phyloP scores from a whole-genome alignment of 2,797 vertebrate genomes.

The Echeneis naucrates region DNA sequence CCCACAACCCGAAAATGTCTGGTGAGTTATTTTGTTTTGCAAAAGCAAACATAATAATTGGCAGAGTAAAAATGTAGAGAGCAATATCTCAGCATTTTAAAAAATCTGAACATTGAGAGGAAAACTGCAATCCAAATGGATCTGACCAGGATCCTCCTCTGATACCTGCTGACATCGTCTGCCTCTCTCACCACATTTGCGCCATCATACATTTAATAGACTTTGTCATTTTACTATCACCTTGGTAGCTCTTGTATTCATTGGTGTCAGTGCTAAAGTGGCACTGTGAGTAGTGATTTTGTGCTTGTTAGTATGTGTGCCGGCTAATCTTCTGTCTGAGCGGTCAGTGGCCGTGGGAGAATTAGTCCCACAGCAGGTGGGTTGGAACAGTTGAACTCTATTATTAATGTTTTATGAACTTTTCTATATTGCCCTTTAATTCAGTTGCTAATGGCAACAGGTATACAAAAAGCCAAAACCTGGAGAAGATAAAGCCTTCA shows the following conservation, averaged over 20 bases:
- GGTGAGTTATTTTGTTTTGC: background rate
- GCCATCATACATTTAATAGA: slow-evolving; percentile 4
- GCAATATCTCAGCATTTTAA: too few relatives aligned
- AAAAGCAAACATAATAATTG: background rate
- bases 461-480: slow-evolving; percentile 29
- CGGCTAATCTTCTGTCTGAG: slow-evolving; percentile 17
- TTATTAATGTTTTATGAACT: slow-evolving; percentile 27
- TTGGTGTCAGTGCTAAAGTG: background rate
- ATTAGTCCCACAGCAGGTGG: slow-evolving; percentile 37
- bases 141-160: background rate
- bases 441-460: slow-evolving; percentile 43
- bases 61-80: background rate
- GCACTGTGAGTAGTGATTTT: background rate
- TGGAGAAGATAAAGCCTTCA: background rate
- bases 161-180: background rate
- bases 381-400: slow-evolving; percentile 23
- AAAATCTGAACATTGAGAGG: too few relatives aligned
- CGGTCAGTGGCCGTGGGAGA: slow-evolving; percentile 15
- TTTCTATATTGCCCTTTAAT: slow-evolving; percentile 22
- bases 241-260: slow-evolving; percentile 10
- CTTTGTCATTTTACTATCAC: slow-evolving; percentile 4
- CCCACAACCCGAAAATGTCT: background rate
- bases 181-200: background rate
- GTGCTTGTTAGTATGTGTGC: background rate
- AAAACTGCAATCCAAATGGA: background rate